Evolutionary conservation across 2,888 invertebrate species (phyloP).

Genomic region (Pterostichus niger): DNA sequence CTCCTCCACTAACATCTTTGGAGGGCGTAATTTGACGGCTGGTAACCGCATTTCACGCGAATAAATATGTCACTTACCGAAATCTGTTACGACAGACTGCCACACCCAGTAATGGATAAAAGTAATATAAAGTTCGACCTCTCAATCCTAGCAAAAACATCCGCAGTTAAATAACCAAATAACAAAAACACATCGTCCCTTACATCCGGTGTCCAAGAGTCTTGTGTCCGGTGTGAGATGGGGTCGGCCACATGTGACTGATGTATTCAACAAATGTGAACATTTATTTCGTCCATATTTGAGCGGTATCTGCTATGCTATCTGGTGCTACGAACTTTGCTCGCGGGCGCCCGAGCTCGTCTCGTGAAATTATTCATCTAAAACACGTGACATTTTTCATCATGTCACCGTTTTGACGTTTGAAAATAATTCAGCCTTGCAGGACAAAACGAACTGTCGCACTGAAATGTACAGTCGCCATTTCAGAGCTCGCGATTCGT

Average conservation of each 20-base stretch:
- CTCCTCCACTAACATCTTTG: too few species aligned
- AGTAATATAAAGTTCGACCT: too few species aligned
- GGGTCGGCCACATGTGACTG: not conserved
- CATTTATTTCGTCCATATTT: slow-evolving; percentile 27
- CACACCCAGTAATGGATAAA: too few species aligned
- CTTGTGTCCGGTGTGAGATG: not conserved
- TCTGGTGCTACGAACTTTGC: slow-evolving; percentile 4
- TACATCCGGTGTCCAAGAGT: too few species aligned
- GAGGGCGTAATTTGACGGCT: too few species aligned
- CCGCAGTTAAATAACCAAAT: too few species aligned
- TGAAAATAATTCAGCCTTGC: slow-evolving; percentile 51
- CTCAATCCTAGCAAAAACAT: too few species aligned
- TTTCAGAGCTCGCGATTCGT: too few species aligned
- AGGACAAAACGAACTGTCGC: slow-evolving; percentile 6
- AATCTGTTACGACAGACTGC: too few species aligned
- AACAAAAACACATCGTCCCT: too few species aligned
- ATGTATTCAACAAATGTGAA: not conserved
- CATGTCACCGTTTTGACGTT: slow-evolving; percentile 57
- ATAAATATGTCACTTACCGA: too few species aligned
- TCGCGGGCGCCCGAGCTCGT: not conserved
- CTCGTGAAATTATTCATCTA: slow-evolving; percentile 61
- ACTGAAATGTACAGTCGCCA: not conserved
- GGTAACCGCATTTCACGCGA: too few species aligned
- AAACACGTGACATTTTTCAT: slow-evolving; percentile 61
- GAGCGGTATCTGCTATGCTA: not conserved